phyloP scores from a whole-genome alignment of 2,888 invertebrate genomes.

The Germaria angustata region DNA sequence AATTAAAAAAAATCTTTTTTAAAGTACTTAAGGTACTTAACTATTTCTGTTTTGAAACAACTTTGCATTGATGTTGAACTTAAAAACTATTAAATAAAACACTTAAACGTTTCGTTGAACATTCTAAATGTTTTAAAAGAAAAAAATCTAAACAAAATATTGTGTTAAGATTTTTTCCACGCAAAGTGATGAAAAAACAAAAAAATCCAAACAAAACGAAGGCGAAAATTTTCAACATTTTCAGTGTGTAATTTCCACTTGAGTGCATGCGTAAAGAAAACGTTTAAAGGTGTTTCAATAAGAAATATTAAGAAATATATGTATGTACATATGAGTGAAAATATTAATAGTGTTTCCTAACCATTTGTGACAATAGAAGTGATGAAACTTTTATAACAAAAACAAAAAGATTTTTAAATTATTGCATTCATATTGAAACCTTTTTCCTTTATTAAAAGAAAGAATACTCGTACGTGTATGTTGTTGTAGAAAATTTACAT shows the following conservation, averaged over 20 bases:
- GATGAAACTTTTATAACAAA: constrained; percentile 20
- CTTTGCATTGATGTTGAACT: constrained; percentile 63
- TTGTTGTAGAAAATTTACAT: no score
- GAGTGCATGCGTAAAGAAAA: constrained; percentile 65
- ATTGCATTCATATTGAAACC: constrained; percentile 40
- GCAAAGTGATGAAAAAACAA: constrained; percentile 24
- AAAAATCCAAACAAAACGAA: constrained; percentile 1
- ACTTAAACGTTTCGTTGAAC: constrained; percentile 77
- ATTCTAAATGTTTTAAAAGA: constrained; percentile 73
- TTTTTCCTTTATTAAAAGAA: neutral
- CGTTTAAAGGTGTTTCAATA: constrained; percentile 39
- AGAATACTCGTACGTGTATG: no score
- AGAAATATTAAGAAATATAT: constrained; percentile 13
- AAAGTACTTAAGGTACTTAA: neutral
- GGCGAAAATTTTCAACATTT: constrained; percentile 27
- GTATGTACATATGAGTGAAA: neutral
- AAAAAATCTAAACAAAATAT: no score
- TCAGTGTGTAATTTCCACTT: constrained; percentile 62
- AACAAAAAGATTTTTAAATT: neutral
- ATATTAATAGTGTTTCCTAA: constrained; percentile 38
- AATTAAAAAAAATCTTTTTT: constrained; percentile 26
- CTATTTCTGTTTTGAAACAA: constrained; percentile 40
- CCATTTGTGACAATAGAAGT: constrained; percentile 49
- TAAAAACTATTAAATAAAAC: constrained; percentile 64
- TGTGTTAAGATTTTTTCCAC: constrained; percentile 25